Evolutionary conservation across 2,888 invertebrate genomes (phyloP).

Genomic region (Cephus pygmeus): DNA sequence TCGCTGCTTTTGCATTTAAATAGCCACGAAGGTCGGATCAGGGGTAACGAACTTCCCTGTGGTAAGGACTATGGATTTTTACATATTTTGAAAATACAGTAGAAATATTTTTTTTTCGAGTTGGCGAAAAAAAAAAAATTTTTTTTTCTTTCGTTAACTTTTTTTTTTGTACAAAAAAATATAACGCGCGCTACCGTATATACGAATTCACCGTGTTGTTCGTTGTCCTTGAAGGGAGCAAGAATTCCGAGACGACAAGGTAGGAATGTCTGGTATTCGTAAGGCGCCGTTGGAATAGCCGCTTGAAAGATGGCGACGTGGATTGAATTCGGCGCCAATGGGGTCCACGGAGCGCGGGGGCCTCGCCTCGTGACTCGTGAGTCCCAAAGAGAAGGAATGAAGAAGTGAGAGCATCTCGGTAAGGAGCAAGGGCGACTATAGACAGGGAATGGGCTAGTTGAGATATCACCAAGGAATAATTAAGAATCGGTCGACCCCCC

Average conservation of each 20-base stretch:
- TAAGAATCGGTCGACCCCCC: constrained; percentile 2
- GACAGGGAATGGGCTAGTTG: constrained; percentile 19
- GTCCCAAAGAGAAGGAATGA: not conserved
- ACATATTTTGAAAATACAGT: no score
- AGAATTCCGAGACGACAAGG: not conserved
- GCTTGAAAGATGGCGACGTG: not conserved
- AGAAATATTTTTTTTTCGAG: no score
- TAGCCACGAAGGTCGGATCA: accelerated
- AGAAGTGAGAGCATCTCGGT: not conserved
- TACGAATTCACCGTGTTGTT: not conserved
- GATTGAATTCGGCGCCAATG: not conserved
- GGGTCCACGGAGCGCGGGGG: not conserved
- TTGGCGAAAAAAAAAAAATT: no score
- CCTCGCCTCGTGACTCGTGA: not conserved
- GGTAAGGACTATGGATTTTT: no score
- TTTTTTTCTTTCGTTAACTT: not conserved
- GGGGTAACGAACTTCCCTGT: no score
- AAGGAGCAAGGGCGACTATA: not conserved
- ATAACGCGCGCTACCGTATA: not conserved
- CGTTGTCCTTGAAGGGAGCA: not conserved
- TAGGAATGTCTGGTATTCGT: constrained; percentile 8
- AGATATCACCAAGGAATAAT: constrained; percentile 27
- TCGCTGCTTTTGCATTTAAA: not conserved
- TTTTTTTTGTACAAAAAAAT: not conserved
- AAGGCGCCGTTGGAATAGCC: not conserved